These are phyloP conservation scores for Sarcophaga subvicina DNA, from an alignment of 2,888 invertebrate genomes.

Conservation along the genomic window DNA sequence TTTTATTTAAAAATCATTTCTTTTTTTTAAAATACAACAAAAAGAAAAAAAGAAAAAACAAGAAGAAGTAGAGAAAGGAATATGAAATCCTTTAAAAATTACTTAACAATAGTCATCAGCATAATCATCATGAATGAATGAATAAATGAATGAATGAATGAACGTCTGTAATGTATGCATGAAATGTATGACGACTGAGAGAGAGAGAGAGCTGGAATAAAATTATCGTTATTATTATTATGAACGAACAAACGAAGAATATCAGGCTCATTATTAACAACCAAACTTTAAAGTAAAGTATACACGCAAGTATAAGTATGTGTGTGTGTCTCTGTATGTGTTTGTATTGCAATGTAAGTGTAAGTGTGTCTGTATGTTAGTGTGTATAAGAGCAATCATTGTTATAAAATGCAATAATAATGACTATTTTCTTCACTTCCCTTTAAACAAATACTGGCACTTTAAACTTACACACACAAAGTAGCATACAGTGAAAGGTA, in stretches of 20 bases:
- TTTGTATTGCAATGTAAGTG: slow-evolving; percentile 8
- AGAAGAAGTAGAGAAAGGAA: too few relatives aligned
- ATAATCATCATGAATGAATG: slow-evolving; percentile 15
- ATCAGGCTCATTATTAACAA: slow-evolving; percentile 55
- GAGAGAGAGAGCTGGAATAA: slow-evolving; percentile 19
- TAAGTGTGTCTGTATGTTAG: slow-evolving; percentile 38
- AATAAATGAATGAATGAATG: too few relatives aligned
- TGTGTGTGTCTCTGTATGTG: neutral
- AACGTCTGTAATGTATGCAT: too few relatives aligned
- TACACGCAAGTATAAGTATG: neutral
- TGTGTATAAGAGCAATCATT: slow-evolving; percentile 43
- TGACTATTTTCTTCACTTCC: slow-evolving; percentile 35
- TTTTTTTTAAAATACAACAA: too few relatives aligned
- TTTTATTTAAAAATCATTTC: too few relatives aligned
- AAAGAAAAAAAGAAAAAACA: too few relatives aligned
- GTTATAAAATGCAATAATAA: slow-evolving; percentile 58
- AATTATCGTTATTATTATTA: slow-evolving; percentile 51
- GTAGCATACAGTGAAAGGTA: too few relatives aligned
- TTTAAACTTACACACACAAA: slow-evolving; percentile 6
- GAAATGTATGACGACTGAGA: too few relatives aligned
- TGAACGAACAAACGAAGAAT: slow-evolving; percentile 1
- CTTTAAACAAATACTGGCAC: slow-evolving; percentile 21
- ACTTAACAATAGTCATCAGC: slow-evolving; percentile 53
- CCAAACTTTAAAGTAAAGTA: neutral
- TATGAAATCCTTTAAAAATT: slow-evolving; percentile 46